Conservation (phyloP, 1,140 invertebrate genomes). For the Drusus annulatus region DNA sequence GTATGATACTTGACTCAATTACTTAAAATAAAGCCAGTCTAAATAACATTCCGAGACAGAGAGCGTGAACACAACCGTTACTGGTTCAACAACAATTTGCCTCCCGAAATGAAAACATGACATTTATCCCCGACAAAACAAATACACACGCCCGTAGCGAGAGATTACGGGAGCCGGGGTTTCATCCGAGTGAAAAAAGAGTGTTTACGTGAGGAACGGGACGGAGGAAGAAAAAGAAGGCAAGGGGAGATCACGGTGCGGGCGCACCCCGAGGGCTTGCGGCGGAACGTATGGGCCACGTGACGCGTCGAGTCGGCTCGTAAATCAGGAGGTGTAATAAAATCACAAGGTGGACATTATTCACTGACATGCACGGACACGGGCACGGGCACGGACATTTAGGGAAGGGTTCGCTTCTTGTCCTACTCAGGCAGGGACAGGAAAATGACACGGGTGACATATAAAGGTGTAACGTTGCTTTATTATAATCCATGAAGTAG, state of each 20-base stretch:
- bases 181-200: constrained; percentile 18
- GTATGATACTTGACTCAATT: too few species aligned
- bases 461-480: too few species aligned
- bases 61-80: too few species aligned
- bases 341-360: constrained; percentile 26
- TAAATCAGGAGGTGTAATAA: constrained; percentile 35
- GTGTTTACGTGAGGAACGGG: neutral
- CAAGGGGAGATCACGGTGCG: neutral
- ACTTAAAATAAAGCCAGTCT: too few species aligned
- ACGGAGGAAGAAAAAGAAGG: neutral
- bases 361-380: constrained; percentile 12
- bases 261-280: neutral
- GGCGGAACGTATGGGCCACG: constrained; percentile 8
- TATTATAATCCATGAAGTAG: too few species aligned
- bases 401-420: too few species aligned
- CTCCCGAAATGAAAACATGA: constrained; percentile 6
- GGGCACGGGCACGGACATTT: neutral
- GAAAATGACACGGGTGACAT: too few species aligned
- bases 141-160: constrained; percentile 14
- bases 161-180: constrained; percentile 9
- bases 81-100: too few species aligned
- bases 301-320: neutral
- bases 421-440: too few species aligned
- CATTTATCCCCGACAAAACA: constrained; percentile 6
- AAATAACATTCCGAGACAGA: too few species aligned